Conservation (phyloP, 1,140 invertebrate genomes). For the Mamestra configurata region DNA sequence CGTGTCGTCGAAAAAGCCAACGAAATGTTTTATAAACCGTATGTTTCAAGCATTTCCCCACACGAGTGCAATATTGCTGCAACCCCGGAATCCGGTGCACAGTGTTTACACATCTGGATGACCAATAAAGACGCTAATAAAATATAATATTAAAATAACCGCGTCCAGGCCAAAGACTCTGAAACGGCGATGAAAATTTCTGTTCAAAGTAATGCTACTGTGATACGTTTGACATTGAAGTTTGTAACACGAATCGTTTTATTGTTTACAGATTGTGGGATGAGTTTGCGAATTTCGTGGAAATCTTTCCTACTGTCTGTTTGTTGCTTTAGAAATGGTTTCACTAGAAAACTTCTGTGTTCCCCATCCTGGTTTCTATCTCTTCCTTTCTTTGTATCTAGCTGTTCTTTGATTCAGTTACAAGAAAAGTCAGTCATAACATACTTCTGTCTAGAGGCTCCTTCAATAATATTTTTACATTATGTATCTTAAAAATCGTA, state of each 20-base stretch:
- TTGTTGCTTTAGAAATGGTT: background rate
- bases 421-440: no score
- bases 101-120: conserved; percentile 80
- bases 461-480: no score
- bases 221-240: conserved; percentile 21
- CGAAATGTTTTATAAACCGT: conserved; percentile 39
- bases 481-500: background rate
- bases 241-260: conserved; percentile 7
- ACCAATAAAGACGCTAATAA: conserved; percentile 74
- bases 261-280: conserved; percentile 18
- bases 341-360: background rate
- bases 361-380: background rate
- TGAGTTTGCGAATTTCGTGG: conserved; percentile 1
- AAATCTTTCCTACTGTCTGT: conserved; percentile 18
- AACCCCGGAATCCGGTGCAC: conserved; percentile 65
- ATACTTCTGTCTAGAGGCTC: no score
- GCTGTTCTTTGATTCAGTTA: no score
- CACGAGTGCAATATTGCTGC: conserved; percentile 54
- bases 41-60: conserved; percentile 47
- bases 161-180: conserved; percentile 53
- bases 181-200: conserved; percentile 22
- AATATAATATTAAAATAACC: conserved; percentile 73
- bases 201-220: conserved; percentile 8
- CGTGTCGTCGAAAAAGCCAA: conserved; percentile 53
- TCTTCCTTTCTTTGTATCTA: background rate